Evolutionary conservation across 2,797 vertebrate species (phyloP), one percentile per base, ranked within the genome.

Genomic region (Triplophysa bombifrons): DNA sequence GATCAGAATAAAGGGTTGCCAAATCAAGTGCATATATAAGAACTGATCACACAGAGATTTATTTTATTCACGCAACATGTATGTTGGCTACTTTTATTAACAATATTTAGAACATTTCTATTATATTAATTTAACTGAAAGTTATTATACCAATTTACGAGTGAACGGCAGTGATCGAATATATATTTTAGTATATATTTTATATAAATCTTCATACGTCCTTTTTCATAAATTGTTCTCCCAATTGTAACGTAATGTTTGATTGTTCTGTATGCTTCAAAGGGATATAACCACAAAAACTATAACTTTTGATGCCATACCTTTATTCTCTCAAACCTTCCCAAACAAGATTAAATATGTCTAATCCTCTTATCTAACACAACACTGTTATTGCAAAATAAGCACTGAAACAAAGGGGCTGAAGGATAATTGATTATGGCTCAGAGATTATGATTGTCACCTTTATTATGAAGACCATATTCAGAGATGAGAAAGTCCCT

Each of bases 311-410:
- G 9, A 58, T 56, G 75, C 48, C 56, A 71, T 67, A 72, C 51
- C 22, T 73, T 48, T 10, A 20, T 48, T 48, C 20, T 67, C 16
- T 74, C 17, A 41, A 63, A 79, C 76, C 30, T 75, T 51, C 8
- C 20, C 19, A 80, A 80, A 80, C 74, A 75, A 76, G 50, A 9
- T 67, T 53, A 56, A 66, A 67, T 65, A 19, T 66, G 27, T 16
- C 46, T n/a, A 67, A 83, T 83, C 72, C 60, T 83, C 77, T 75
- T 71, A 80, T 65, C 30, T 55, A 51, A 64, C 34, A 78, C 38
- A 53, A 53, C 19, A 48, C 12, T 56, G 72, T 55, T 73, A 44
- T 78, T 71, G 44, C 58, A 80, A 76, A 75, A 75, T n/a, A 51
- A 65, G n/a, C 56, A 64, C 9, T 55, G 38, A 48, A 78, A 78